Conservation (phyloP, 2,797 vertebrate genomes). For the Myotis vivesi region DNA sequence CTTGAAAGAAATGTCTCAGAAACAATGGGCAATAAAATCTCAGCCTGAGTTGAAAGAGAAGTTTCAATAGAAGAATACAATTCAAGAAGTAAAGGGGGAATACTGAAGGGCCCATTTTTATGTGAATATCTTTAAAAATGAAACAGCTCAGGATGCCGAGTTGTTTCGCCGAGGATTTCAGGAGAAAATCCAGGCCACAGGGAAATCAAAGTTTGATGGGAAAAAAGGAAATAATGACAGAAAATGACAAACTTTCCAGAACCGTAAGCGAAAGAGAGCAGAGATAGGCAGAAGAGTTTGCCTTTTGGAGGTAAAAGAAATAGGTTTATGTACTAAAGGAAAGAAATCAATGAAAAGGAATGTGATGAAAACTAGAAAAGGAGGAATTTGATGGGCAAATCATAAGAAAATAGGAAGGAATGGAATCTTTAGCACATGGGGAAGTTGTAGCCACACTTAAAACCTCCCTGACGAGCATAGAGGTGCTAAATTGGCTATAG, state of each 20-base stretch:
- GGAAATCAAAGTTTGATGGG: background rate
- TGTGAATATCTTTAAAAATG: background rate
- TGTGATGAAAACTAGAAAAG: background rate
- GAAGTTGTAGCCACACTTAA: background rate
- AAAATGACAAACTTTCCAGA: background rate
- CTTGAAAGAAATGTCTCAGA: background rate
- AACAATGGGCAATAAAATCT: background rate
- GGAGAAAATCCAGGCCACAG: background rate
- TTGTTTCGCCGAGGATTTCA: background rate
- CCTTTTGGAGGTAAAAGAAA: background rate
- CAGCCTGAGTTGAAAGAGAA: background rate
- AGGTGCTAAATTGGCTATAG: background rate
- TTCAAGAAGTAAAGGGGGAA: background rate
- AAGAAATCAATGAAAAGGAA: background rate
- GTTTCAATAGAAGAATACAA: background rate
- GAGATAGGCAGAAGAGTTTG: background rate
- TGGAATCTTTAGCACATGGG: accelerated
- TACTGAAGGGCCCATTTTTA: background rate
- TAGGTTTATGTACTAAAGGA: background rate
- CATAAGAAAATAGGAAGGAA: background rate
- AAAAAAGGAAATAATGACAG: background rate
- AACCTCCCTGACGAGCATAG: background rate
- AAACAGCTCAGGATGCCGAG: background rate
- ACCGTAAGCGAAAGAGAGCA: background rate
- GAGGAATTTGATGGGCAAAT: background rate